Evolutionary conservation across 2,888 invertebrate genomes (phyloP), one percentile per base, ranked within the genome.

Genomic region (Pseudococcus longispinus): DNA sequence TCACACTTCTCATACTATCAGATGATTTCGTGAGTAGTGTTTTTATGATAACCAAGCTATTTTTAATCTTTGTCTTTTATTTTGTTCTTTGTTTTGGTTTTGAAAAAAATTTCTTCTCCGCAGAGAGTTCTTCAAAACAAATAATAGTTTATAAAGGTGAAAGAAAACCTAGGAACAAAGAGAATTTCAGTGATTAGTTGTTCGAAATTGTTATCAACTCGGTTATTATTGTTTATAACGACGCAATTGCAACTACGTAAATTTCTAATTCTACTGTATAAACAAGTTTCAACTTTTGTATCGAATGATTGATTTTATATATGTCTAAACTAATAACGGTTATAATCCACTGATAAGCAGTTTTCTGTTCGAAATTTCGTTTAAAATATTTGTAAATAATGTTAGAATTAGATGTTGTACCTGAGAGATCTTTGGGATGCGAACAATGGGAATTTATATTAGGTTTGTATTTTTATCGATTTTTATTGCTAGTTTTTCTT

Each of bases 391-490:
- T 80, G 74, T 51, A 51, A 51, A 89, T 87, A 91, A 98, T 98
- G 98, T 93, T 98, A 92, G 97, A 98, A 92, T 94, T 98, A 91
- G 98, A 98, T 93, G 96, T 98, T 90, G 94, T 97, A 91, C 98
- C 98, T 90, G 98, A 98, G 92, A 94, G 96, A 90, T 97, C 97
- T 90, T 94, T 98, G 91, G 97, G 98, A 92, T 97, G 97, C 92
- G 98, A 98, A 92, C 95, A 97, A 93, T 98, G 98, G 98, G 98
- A 98, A 93, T 98, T 98, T 92, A 94, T 97, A 91, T 92, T 97
- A 92, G 97, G 97, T 96, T 93, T 94, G 95, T 92, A 90, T 90
- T 18, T 32, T 60, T 60, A 60, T 84, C 15, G 51, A 55, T 55
- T 83, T 20, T 51, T 23, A 84, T 84, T 84, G 23, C 29, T 23